Conservation (phyloP, 2,888 invertebrate genomes). For the Harmothoe impar region DNA sequence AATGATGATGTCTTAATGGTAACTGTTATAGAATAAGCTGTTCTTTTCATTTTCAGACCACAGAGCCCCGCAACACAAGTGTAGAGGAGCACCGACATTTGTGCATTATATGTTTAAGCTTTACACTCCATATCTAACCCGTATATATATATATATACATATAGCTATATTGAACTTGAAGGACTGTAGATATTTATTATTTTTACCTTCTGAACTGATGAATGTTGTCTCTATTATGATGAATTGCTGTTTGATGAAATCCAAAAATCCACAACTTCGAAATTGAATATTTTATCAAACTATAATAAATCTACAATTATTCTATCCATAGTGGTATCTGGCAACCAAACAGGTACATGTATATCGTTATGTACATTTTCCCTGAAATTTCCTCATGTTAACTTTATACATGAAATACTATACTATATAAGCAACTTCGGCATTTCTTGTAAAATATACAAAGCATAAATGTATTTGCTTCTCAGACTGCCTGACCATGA, state of each 20-base stretch:
- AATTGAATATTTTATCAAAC: too few species aligned
- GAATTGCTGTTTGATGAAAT: neutral
- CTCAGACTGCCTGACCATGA: constrained; percentile 6
- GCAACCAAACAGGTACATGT: too few species aligned
- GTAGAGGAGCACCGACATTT: constrained; percentile 10
- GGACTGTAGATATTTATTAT: constrained; percentile 57
- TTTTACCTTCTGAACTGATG: neutral
- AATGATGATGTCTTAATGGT: too few species aligned
- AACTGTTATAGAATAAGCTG: too few species aligned
- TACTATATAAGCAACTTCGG: neutral
- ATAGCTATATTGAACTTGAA: constrained; percentile 14
- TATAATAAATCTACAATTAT: too few species aligned
- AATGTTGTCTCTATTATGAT: constrained; percentile 7
- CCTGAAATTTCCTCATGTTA: too few species aligned
- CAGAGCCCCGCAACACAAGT: constrained; percentile 27
- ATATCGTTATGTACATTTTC: too few species aligned
- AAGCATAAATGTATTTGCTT: neutral
- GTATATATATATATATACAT: neutral
- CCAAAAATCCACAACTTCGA: too few species aligned
- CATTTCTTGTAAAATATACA: constrained; percentile 10
- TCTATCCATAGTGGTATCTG: too few species aligned
- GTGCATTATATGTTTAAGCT: constrained; percentile 28
- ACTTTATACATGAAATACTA: too few species aligned
- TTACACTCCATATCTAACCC: neutral
- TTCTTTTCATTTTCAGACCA: constrained; percentile 37